These are phyloP conservation scores for Mungos mungo DNA, from an alignment of 2,113 vertebrate genomes.

Conservation along the genomic window DNA sequence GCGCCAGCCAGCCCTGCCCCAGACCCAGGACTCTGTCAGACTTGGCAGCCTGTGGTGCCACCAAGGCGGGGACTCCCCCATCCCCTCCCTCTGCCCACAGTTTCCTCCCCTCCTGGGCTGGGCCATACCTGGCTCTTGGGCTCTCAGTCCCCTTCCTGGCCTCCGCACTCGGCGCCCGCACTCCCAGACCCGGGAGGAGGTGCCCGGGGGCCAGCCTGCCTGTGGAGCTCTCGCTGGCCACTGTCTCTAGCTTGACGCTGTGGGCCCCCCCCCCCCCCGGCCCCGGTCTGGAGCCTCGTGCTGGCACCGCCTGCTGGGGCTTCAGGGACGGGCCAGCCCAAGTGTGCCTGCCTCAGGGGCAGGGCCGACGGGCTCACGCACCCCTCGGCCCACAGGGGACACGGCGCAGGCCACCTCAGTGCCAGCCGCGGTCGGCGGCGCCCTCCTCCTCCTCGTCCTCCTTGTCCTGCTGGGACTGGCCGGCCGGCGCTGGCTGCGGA, in stretches of 20 bases:
- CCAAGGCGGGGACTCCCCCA: not conserved
- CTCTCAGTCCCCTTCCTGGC: not conserved
- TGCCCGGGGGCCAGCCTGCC: not conserved
- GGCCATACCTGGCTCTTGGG: not conserved
- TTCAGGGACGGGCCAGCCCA: fast-evolving
- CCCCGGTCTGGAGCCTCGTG: too few relatives aligned
- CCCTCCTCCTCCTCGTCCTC: slow-evolving; percentile 53
- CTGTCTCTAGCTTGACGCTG: fast-evolving
- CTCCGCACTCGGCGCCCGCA: fast-evolving
- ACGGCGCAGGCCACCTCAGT: fast-evolving
- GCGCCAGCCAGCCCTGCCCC: not conserved
- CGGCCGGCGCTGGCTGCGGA: slow-evolving; percentile 41
- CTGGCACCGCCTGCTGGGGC: fast-evolving
- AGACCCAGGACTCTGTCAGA: too few relatives aligned
- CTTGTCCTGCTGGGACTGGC: not conserved
- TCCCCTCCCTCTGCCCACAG: fast-evolving
- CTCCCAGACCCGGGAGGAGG: not conserved
- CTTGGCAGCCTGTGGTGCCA: too few relatives aligned
- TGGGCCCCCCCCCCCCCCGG: too few relatives aligned
- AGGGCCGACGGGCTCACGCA: fast-evolving
- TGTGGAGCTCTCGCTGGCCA: fast-evolving
- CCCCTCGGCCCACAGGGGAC: slow-evolving; percentile 41
- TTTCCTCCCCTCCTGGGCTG: not conserved
- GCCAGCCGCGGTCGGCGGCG: fast-evolving
- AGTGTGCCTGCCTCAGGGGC: too few relatives aligned